phyloP scores from a whole-genome alignment of 2,888 invertebrate genomes.

The Nebria salina region DNA sequence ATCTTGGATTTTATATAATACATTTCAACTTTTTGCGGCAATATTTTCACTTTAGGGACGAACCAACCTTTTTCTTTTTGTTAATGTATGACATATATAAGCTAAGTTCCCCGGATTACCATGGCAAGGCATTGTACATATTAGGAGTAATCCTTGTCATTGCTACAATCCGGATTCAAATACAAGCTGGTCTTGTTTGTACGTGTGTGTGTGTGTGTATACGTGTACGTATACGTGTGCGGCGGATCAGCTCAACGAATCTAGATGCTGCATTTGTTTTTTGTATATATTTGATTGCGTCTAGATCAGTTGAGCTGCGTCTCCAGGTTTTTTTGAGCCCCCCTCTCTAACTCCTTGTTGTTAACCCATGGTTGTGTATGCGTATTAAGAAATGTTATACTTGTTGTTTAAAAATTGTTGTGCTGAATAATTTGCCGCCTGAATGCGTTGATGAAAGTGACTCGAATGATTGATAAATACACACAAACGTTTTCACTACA shows the following conservation, averaged over 20 bases:
- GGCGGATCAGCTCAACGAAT: background rate
- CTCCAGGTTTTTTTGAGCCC: background rate
- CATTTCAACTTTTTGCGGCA: background rate
- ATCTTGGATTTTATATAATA: background rate
- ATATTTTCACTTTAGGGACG: constrained; percentile 1
- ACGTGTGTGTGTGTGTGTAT: constrained; percentile 4
- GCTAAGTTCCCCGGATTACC: background rate
- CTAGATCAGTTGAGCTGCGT: background rate
- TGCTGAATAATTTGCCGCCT: constrained; percentile 28
- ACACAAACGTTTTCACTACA: constrained; percentile 26
- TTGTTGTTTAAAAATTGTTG: constrained; percentile 28
- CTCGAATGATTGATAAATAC: constrained; percentile 30
- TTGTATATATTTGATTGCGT: constrained; percentile 41
- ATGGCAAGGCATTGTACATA: background rate
- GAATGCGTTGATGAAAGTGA: constrained; percentile 25
- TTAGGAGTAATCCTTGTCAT: constrained; percentile 10
- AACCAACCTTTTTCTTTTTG: background rate
- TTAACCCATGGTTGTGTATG: constrained; percentile 41
- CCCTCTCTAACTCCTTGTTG: constrained; percentile 7
- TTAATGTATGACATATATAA: background rate
- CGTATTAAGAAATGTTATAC: background rate
- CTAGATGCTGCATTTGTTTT: background rate
- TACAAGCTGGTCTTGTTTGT: constrained; percentile 43
- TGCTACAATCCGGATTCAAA: background rate
- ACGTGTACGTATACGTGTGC: no score